Evolutionary conservation across 2,113 vertebrate species (phyloP).

Genomic region (Synodontis membranacea): DNA sequence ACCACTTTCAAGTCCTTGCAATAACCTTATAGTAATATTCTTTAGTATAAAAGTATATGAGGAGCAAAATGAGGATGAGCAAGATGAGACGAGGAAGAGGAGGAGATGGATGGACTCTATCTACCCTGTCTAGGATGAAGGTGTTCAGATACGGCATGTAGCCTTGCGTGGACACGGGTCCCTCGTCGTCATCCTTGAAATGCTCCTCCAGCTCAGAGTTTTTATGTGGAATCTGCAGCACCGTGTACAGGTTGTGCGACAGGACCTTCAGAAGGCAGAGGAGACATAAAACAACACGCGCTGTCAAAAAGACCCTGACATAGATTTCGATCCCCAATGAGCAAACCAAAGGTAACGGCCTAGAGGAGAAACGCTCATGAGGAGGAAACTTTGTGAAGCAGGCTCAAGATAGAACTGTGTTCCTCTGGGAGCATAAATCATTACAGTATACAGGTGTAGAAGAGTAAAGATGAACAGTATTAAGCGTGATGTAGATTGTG

Average conservation of each 20-base stretch:
- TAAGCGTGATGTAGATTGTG: background rate
- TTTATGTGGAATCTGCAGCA: constrained; percentile 91
- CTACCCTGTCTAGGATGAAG: constrained; percentile 96
- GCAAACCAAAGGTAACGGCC: background rate
- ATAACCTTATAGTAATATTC: background rate
- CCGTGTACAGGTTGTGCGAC: constrained; percentile 92
- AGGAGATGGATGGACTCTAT: background rate
- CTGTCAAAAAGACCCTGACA: background rate
- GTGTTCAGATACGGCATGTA: constrained; percentile 98
- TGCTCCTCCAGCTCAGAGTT: constrained; percentile 93
- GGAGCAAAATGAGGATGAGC: background rate
- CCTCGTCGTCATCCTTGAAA: constrained; percentile 94
- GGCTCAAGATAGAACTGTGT: background rate
- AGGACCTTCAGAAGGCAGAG: constrained; percentile 80
- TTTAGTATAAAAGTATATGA: background rate
- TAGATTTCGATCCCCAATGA: background rate
- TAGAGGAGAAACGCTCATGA: background rate
- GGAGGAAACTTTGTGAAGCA: background rate
- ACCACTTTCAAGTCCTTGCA: background rate
- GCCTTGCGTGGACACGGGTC: constrained; percentile 94
- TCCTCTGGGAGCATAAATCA: background rate
- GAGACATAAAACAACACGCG: background rate
- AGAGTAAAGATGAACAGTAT: too few relatives aligned
- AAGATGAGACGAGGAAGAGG: background rate
- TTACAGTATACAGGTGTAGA: background rate